These are phyloP conservation scores for Carapus acus DNA, from an alignment of 2,797 vertebrate genomes.

Conservation along the genomic window DNA sequence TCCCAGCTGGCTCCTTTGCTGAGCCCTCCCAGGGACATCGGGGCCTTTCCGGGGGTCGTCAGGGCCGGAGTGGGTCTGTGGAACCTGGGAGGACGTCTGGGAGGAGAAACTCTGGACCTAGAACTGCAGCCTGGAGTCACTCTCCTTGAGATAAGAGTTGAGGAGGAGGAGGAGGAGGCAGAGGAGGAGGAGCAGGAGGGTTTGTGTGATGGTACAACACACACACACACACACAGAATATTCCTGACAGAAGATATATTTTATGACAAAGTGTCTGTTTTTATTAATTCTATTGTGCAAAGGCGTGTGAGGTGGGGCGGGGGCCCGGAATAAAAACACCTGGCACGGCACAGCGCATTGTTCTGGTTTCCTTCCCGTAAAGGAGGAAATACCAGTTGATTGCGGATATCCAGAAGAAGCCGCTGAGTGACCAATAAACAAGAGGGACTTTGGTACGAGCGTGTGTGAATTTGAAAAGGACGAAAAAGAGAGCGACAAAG, in stretches of 20 bases:
- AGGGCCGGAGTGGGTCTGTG: constrained; percentile 72
- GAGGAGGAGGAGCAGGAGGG: constrained; percentile 1
- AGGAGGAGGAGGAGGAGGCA: constrained; percentile 11
- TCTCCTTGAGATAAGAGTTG: constrained; percentile 66
- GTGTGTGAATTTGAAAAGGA: not conserved
- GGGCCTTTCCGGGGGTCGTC: constrained; percentile 68
- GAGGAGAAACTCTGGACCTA: constrained; percentile 76
- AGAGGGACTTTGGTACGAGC: constrained; percentile 6
- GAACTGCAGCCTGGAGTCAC: constrained; percentile 74
- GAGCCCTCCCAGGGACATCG: constrained; percentile 82
- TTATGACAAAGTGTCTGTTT: constrained; percentile 4
- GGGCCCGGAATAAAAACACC: not conserved
- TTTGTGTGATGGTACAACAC: too few relatives aligned
- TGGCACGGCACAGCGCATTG: constrained; percentile 46
- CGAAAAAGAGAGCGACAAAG: not conserved
- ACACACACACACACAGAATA: not conserved
- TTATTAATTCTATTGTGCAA: constrained; percentile 37
- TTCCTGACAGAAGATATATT: not conserved
- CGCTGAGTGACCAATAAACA: constrained; percentile 40
- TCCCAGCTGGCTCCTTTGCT: constrained; percentile 90
- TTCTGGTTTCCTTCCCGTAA: constrained; percentile 66
- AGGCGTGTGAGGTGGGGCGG: constrained; percentile 10
- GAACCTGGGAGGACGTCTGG: constrained; percentile 71
- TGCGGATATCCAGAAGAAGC: constrained; percentile 55
- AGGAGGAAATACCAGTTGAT: constrained; percentile 54